Conservation (phyloP, 1,140 invertebrate genomes). For the Drosophila obscura region DNA sequence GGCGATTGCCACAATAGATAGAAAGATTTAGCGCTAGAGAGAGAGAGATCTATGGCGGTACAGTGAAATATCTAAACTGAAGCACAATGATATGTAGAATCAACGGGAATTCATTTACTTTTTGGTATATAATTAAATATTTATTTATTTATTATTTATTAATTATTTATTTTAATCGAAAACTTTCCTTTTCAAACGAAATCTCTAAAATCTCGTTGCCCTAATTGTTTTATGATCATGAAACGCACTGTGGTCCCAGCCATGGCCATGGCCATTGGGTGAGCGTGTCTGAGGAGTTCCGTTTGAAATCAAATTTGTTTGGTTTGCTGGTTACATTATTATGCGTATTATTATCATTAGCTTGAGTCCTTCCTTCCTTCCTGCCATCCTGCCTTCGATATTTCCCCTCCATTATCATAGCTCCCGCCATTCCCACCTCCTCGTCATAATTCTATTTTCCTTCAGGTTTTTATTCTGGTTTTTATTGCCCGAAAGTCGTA, state of each 20-base stretch:
- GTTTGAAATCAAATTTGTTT: constrained; percentile 46
- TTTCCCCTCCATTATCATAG: too few species aligned
- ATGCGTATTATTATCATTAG: constrained; percentile 55
- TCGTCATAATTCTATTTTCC: constrained; percentile 44
- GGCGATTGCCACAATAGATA: too few species aligned
- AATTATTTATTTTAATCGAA: too few species aligned
- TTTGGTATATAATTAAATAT: too few species aligned
- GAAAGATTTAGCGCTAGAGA: too few species aligned
- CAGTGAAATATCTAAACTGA: too few species aligned
- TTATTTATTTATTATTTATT: too few species aligned
- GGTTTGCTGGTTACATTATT: constrained; percentile 48
- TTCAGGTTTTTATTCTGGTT: constrained; percentile 39
- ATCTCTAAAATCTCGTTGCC: constrained; percentile 2
- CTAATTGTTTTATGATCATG: constrained; percentile 48
- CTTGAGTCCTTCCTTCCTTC: constrained; percentile 48
- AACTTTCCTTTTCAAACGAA: too few species aligned
- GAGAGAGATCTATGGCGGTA: too few species aligned
- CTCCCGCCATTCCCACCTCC: not conserved
- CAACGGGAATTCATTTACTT: too few species aligned
- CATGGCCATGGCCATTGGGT: constrained; percentile 19
- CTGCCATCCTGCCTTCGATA: not conserved
- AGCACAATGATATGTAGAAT: too few species aligned
- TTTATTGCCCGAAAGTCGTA: constrained; percentile 50
- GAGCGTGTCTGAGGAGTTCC: not conserved
- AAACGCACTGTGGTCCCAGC: constrained; percentile 44